Base-by-base conservation (phyloP, 2,888 invertebrate genomes). In the Oithona nana region DNA sequence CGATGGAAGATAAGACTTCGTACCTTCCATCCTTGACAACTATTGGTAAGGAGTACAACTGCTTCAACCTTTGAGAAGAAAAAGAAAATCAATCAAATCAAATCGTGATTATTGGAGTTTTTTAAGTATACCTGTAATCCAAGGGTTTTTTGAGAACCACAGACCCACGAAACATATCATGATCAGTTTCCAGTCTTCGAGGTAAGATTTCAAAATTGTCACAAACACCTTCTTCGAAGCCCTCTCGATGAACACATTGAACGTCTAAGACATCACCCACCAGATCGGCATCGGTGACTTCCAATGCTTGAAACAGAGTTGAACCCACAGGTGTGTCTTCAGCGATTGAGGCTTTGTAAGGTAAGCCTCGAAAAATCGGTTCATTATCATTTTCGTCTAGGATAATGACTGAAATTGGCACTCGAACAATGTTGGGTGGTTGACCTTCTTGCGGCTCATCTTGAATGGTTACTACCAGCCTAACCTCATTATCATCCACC, bases 381-480 rank as follows among this genome's bases (percentile, higher is more conserved):
- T 86, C 79, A 73, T 88, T 89, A 71, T 92, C 90, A 71, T 92
- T 90, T 69, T 86, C 87, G 70, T 92, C 90, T 11, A 86, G 75
- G 20, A 92, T 82, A 65, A 89, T 88, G 65, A 89, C 84, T 30
- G 83, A 84, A 54, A 88, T 83, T 2, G 85, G 83, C 8, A 83
- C 81, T 67, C 81, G 79, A 16, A 86, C 83, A 65, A 86, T 74
- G 73, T 87, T 88, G 67, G 83, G 54, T 3, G 48, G 49, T n/a
- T 24, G 79, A 63, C 74, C 73, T 16, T 74, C 75, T 55, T 77
- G 76, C 1, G 83, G 82, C 66, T 80, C 79, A 70, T 88, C 88
- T 73, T 86, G 83, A 66, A 89, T 80, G 1, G 85, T 85, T 24
- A 90, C 87, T 66, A 82, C 76, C 73, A 89, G 84, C 68, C 83